A percentile compares a stretch with the other conserved stretches of the same genome.
Evolutionary conservation across 35 echinoderm and acorn worm genomes (phyloP).

Genomic region (Eucidaris tribuloides): DNA sequence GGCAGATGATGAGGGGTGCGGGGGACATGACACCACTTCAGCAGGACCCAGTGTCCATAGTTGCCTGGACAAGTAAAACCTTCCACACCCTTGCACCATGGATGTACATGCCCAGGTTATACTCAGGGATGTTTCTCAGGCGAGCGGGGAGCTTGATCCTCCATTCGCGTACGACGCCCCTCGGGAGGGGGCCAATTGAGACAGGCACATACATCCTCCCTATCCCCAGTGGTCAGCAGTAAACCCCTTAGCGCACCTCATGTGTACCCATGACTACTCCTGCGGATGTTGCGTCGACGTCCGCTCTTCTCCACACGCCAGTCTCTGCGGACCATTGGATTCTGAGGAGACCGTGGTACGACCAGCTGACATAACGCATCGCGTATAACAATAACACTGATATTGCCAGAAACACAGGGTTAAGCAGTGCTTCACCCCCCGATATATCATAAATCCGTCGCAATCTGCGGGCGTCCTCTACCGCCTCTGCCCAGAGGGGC

Average conservation of each 20-base stretch:
- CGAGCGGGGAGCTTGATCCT: background rate
- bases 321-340: conserved; percentile 83
- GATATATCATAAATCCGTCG: conserved; percentile 50
- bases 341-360: conserved; percentile 48
- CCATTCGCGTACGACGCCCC: background rate
- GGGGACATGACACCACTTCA: conserved; percentile 62
- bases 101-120: conserved; percentile 24
- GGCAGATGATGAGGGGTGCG: background rate
- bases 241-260: conserved; percentile 61
- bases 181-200: background rate
- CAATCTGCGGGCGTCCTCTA: conserved; percentile 66
- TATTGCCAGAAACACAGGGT: conserved; percentile 82
- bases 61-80: conserved; percentile 57
- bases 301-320: conserved; percentile 30
- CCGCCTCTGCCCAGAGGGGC: conserved; percentile 70
- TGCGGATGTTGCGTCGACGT: conserved; percentile 12
- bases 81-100: conserved; percentile 59
- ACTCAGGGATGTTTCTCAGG: conserved; percentile 13
- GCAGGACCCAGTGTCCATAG: conserved; percentile 40
- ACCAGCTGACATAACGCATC: conserved; percentile 11
- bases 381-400: conserved; percentile 48
- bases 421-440: conserved; percentile 67
- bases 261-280: conserved; percentile 43
- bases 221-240: conserved; percentile 49
- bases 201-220: conserved; percentile 71